Conservation (phyloP, 2,888 invertebrate genomes). For the Mesoligia furuncula region DNA sequence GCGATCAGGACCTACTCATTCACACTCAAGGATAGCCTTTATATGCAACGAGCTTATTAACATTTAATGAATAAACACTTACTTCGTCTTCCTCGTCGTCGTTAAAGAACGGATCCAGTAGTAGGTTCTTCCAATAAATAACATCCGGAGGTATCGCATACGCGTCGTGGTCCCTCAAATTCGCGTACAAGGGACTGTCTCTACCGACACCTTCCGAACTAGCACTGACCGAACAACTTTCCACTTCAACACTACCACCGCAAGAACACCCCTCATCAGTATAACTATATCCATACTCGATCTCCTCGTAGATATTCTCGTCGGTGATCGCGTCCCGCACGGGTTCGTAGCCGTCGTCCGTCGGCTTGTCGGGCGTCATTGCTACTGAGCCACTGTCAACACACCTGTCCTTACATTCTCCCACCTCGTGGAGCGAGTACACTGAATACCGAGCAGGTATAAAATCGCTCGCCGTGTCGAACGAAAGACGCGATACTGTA, state of each 20-base stretch:
- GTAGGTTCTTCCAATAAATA: slow-evolving; percentile 88
- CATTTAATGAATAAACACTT: slow-evolving; percentile 67
- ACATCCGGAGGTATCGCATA: slow-evolving; percentile 88
- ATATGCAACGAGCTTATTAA: slow-evolving; percentile 26
- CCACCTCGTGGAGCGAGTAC: slow-evolving; percentile 86
- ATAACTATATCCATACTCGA: slow-evolving; percentile 83
- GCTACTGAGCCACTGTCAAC: slow-evolving; percentile 78
- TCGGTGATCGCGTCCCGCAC: slow-evolving; percentile 85
- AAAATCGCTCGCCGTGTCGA: slow-evolving; percentile 84
- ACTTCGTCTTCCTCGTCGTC: slow-evolving; percentile 91
- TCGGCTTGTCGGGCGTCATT: slow-evolving; percentile 86
- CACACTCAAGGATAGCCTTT: slow-evolving; percentile 49
- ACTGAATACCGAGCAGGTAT: slow-evolving; percentile 80
- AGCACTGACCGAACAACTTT: slow-evolving; percentile 86
- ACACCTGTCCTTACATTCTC: slow-evolving; percentile 83
- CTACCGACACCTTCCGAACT: slow-evolving; percentile 84
- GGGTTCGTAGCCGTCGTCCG: slow-evolving; percentile 87
- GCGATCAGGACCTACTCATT: slow-evolving; percentile 11
- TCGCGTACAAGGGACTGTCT: slow-evolving; percentile 87
- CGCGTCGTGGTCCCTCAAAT: slow-evolving; percentile 86
- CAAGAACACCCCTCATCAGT: slow-evolving; percentile 88
- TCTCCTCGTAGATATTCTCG: slow-evolving; percentile 89
- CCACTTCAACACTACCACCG: slow-evolving; percentile 87
- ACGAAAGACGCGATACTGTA: slow-evolving; percentile 82
- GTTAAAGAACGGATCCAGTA: slow-evolving; percentile 87